phyloP scores from a whole-genome alignment of 2,797 vertebrate genomes.

The Phoxinus dragarum region DNA sequence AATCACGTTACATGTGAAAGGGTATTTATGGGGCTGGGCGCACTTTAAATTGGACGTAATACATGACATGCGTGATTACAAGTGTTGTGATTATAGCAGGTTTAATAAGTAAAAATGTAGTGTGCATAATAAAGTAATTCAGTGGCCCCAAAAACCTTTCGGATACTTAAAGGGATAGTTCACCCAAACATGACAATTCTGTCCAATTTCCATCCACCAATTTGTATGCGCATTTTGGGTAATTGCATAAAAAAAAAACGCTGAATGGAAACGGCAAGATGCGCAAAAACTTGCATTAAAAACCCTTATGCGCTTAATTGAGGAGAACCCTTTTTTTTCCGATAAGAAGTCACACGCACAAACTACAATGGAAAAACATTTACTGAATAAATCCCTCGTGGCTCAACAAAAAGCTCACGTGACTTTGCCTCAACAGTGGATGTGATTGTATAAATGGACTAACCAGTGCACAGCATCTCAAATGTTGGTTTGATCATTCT shows the following conservation, averaged over 20 bases:
- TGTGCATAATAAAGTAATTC: background rate
- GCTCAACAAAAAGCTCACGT: background rate
- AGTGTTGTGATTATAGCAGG: conserved; percentile 6
- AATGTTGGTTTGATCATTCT: background rate
- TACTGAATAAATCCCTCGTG: background rate
- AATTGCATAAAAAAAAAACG: background rate
- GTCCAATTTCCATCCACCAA: background rate
- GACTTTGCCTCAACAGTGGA: background rate
- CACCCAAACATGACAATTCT: background rate
- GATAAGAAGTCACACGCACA: background rate
- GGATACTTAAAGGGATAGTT: background rate
- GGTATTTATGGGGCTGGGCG: background rate
- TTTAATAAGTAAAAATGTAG: background rate
- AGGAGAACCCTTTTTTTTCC: background rate
- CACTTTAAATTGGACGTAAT: background rate
- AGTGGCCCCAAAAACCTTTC: background rate
- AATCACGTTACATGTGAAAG: background rate
- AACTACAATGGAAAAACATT: background rate
- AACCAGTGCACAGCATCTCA: background rate
- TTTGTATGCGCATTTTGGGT: background rate
- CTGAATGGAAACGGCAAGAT: background rate
- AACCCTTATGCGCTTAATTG: background rate
- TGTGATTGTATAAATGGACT: background rate
- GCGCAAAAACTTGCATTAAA: background rate
- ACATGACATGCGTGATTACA: background rate